A percentile compares a stretch with the other conserved stretches of the same genome.
phyloP scores from a whole-genome alignment of 2,888 invertebrate genomes.

The Oscheius sp. region DNA sequence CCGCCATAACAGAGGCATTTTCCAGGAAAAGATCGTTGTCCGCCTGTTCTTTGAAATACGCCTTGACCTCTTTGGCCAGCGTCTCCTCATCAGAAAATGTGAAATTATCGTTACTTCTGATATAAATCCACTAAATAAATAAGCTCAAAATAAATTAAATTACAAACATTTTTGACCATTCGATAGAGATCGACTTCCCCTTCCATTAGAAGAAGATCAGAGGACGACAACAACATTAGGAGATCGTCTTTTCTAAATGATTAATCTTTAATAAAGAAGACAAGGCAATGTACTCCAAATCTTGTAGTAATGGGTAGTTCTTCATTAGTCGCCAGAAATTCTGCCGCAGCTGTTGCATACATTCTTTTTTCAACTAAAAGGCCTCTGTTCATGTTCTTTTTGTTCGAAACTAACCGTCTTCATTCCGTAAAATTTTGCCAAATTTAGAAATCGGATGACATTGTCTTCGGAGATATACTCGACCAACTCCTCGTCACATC shows the following conservation, averaged over 20 bases:
- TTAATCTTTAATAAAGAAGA: not conserved
- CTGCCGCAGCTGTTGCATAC: conserved; percentile 38
- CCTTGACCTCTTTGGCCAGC: not conserved
- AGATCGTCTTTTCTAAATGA: conserved; percentile 43
- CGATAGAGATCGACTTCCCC: conserved; percentile 65
- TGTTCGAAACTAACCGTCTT: conserved; percentile 5
- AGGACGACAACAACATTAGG: conserved; percentile 44
- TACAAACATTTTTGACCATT: conserved; percentile 53
- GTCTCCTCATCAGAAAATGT: not conserved
- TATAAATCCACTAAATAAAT: conserved; percentile 46
- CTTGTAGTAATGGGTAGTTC: conserved; percentile 41
- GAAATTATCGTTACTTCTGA: conserved; percentile 32
- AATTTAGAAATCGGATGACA: conserved; percentile 47
- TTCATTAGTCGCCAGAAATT: conserved; percentile 58
- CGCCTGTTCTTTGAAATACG: not conserved
- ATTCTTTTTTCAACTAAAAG: conserved; percentile 15
- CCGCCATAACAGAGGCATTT: conserved; percentile 41
- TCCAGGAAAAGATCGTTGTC: conserved; percentile 34
- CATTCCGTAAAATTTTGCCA: conserved; percentile 54
- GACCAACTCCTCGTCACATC: conserved; percentile 58
- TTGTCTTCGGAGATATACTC: conserved; percentile 46
- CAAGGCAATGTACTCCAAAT: conserved; percentile 37
- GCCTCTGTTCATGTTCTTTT: conserved; percentile 1
- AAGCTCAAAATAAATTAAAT: not conserved
- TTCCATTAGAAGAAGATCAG: conserved; percentile 58